phyloP scores from a whole-genome alignment of 2,113 vertebrate genomes.

The Mustela nigripes region DNA sequence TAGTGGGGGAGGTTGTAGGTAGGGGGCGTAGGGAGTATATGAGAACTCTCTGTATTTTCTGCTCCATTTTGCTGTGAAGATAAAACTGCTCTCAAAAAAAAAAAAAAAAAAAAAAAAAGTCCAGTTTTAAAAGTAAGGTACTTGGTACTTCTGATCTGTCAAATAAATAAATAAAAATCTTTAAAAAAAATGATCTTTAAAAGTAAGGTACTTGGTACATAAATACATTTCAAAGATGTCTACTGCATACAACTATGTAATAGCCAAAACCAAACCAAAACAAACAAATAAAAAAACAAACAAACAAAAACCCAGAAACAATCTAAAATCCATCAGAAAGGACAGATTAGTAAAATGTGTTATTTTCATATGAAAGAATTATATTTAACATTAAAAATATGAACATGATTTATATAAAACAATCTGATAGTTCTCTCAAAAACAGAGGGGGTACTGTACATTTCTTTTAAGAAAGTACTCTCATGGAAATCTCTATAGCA shows the following conservation, averaged over 20 bases:
- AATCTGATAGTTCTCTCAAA: neutral
- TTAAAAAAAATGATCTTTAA: neutral
- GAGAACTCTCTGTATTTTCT: neutral
- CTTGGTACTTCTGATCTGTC: too few relatives aligned
- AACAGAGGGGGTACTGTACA: neutral
- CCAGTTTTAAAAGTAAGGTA: neutral
- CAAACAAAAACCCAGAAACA: neutral
- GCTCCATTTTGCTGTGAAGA: neutral
- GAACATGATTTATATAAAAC: neutral
- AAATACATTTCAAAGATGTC: neutral
- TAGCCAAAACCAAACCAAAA: neutral
- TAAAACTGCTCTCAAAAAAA: neutral
- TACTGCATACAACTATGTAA: neutral
- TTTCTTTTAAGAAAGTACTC: neutral
- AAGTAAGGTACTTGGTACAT: neutral
- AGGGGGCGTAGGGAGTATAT: accelerated
- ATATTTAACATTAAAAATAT: neutral
- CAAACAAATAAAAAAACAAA: neutral
- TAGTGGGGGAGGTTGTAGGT: neutral
- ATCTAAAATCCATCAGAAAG: neutral
- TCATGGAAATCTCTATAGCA: neutral
- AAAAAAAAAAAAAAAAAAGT: neutral
- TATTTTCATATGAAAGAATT: neutral
- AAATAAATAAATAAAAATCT: too few relatives aligned
- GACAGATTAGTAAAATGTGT: neutral